Conservation (phyloP, 2,113 vertebrate genomes). For the Dipodomys stephensi region DNA sequence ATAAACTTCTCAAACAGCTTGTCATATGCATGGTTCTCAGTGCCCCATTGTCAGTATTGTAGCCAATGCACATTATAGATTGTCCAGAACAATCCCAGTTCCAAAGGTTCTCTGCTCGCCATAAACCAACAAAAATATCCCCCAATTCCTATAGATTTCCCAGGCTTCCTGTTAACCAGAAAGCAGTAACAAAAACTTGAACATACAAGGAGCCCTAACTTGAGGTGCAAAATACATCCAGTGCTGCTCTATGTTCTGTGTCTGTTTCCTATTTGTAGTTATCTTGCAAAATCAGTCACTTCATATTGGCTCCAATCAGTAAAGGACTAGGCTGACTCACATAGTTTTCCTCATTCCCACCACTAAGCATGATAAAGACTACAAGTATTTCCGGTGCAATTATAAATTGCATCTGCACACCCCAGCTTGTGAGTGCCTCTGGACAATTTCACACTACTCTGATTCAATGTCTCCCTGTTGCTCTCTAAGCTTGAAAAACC, state of each 20-base stretch:
- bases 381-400: conserved; percentile 69
- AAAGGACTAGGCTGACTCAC: conserved; percentile 61
- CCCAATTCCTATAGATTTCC: not conserved
- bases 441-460: conserved; percentile 76
- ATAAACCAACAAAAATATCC: not conserved
- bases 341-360: conserved; percentile 73
- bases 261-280: conserved; percentile 15
- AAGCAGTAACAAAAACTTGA: not conserved
- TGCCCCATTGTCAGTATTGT: not conserved
- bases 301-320: conserved; percentile 47
- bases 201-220: not conserved
- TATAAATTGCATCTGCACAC: conserved; percentile 72
- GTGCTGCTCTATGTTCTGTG: not conserved
- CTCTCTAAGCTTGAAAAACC: conserved; percentile 72
- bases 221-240: not conserved
- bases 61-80: not conserved
- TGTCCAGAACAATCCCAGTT: conserved; percentile 1
- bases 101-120: not conserved
- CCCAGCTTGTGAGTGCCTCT: conserved; percentile 54
- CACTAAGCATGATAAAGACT: conserved; percentile 71
- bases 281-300: conserved; percentile 42
- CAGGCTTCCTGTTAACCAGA: not conserved
- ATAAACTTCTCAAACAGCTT: not conserved
- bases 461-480: conserved; percentile 63
- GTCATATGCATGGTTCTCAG: too few relatives aligned